These are phyloP conservation scores for Villa cingulata DNA, from an alignment of 2,888 invertebrate species.

Conservation along the genomic window DNA sequence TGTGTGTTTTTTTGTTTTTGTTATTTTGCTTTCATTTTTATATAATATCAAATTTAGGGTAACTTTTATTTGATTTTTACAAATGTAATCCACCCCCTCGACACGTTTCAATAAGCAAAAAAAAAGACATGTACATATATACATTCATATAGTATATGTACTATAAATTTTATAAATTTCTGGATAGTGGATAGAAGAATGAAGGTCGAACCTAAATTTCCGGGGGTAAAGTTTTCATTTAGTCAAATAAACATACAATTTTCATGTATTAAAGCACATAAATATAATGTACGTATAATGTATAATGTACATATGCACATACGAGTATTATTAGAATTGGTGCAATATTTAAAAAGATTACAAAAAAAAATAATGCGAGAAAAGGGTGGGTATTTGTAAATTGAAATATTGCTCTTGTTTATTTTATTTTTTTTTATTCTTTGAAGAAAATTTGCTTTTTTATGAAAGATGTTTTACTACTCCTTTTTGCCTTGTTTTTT, in stretches of 20 bases:
- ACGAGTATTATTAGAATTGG: not conserved
- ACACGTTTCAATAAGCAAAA: not conserved
- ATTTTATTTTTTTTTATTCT: not conserved
- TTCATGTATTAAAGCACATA: no score
- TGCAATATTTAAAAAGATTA: not conserved
- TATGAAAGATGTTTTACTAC: no score
- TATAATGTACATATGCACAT: no score
- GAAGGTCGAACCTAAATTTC: not conserved
- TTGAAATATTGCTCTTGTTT: not conserved
- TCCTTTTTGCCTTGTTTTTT: no score
- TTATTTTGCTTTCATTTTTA: not conserved
- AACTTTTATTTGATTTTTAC: constrained; percentile 4
- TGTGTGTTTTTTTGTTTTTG: not conserved
- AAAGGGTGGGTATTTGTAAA: not conserved
- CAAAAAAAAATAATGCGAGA: not conserved
- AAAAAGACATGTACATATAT: not conserved
- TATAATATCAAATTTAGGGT: constrained; percentile 1
- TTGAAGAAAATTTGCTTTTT: not conserved
- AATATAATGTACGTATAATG: not conserved
- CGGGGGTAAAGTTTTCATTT: not conserved
- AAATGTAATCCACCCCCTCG: constrained; percentile 13
- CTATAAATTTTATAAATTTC: no score
- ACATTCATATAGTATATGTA: not conserved
- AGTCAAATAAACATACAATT: not conserved
- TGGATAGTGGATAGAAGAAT: no score